Evolutionary conservation across 1,140 invertebrate species (phyloP), one percentile per base, ranked within the genome.

Genomic region (Sarcophaga bullata): DNA sequence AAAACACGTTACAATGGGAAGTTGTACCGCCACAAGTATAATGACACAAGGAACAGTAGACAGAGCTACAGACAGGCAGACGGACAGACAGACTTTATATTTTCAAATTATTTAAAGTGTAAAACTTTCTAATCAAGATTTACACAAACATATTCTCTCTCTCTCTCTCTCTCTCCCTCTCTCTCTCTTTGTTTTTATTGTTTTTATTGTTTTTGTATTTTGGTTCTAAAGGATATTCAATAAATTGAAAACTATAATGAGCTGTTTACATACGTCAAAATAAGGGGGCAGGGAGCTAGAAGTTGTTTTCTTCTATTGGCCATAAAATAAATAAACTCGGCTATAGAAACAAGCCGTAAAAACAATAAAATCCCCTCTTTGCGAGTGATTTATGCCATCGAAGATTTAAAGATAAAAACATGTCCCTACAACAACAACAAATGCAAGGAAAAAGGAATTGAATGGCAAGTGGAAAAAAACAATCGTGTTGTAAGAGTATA

Each of bases 1-100:
- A 78, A 78, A 78, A 78, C 75, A 78, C 50, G n/a, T 78, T 78
- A 68, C 62, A 68, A 9, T 19, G 62, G 10, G 19, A 68, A 68
- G 62, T 68, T 68, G 62, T 68, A 25, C n/a, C 62, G 54, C 3
- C 15, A 58, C 11, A 68, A 68, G 62, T 17, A 68, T 68, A 68
- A 68, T 25, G 19, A n/a, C 62, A 8, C n/a, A 1, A 6, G 50
- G 2, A 1, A 52, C 50, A 9, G 13, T 52, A 52, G 13, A 6
- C 50, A 52, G 50, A 10, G 8, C 1, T 13, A 52, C 13, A 52
- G 50, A 52, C 50, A 6, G 15, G 3, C n/a, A 58, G 54, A 58
- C 54, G 25, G 1, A 37, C 4, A 37, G 54, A 58, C 6, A 58
- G 5, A 9, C 17, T 2, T 17, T 19, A 68, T 9, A 68, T 68